phyloP scores from a whole-genome alignment of 2,797 vertebrate genomes.

The Discoglossus pictus region DNA sequence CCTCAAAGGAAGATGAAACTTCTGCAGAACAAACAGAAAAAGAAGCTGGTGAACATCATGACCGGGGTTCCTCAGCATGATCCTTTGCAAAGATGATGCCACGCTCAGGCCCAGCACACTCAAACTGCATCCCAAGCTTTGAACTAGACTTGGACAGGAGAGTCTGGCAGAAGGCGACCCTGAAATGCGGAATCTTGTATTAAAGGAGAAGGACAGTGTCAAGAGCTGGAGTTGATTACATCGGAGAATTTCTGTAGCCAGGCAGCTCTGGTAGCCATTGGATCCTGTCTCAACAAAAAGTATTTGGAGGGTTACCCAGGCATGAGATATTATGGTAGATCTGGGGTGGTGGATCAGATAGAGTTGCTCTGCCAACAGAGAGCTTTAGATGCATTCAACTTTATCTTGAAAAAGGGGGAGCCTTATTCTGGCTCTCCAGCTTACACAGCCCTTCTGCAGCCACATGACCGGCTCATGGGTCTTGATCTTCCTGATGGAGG shows the following conservation, averaged over 20 bases:
- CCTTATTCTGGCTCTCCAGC: constrained; percentile 91
- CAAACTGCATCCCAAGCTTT: constrained; percentile 60
- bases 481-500: constrained; percentile 92
- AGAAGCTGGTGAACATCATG: too few species aligned
- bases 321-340: constrained; percentile 91
- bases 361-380: constrained; percentile 89
- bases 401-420: constrained; percentile 90
- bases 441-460: constrained; percentile 88
- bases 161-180: constrained; percentile 87
- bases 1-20: too few species aligned
- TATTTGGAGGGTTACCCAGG: constrained; percentile 96
- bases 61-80: too few species aligned
- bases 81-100: constrained; percentile 61
- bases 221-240: constrained; percentile 92
- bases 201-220: constrained; percentile 91
- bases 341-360: constrained; percentile 90
- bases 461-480: constrained; percentile 95
- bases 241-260: constrained; percentile 98
- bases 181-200: constrained; percentile 87
- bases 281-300: constrained; percentile 97
- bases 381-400: constrained; percentile 85
- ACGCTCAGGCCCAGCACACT: constrained; percentile 73
- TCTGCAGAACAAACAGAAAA: too few species aligned
- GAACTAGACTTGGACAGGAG: constrained; percentile 81
- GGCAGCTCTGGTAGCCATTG: constrained; percentile 89